Base-by-base conservation (phyloP, 2,888 invertebrate species). In the Patella pellucida region DNA sequence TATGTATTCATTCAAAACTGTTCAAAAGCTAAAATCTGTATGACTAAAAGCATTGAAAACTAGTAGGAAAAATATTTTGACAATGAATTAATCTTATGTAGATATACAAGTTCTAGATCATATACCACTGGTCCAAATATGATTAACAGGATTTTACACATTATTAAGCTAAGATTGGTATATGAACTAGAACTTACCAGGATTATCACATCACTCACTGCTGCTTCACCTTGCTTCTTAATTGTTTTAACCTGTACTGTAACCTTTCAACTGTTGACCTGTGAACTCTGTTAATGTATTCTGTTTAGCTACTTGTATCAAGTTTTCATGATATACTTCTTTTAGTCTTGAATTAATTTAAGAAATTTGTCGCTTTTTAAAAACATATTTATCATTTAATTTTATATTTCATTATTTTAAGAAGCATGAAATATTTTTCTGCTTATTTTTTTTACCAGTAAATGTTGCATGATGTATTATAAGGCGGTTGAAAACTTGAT, bases 301-400 rank as follows among this genome's bases (percentile, higher is more conserved):
- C 23, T 54, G n/a, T 68, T 67, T 52, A 68, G 68, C 51, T 67
- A 52, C 14, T 51, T 23, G 54, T 72, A 31, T 72, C 62, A 54
- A 62, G 72, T 72, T 72, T 56, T 72, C 56, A 50, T 72, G 72
- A 41, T 27, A n/a, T 56, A 15, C 3, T 41, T 31, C 9, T 41
- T 41, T 41, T 41, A 41, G 9, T 41, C 7, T 41, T 41, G 7
- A 41, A 41, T 41, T 41, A 41, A 9, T 41, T 41, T 1, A 1
- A 9, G 9, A 9, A 41, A 41, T 7, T 41, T 41, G 41, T 41
- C 16, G 41, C 50, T 23, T 14, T 70, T 69, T 15, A 41, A 15
- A 70, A 50, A 23, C 3, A 70, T 70, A 70, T 50, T 70, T 27
- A 23, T 70, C 3, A 50, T 23, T 70, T 70, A n/a, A 14, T 41